phyloP scores from a whole-genome alignment of 2,888 invertebrate genomes.

The Dicranocentrus wangi region DNA sequence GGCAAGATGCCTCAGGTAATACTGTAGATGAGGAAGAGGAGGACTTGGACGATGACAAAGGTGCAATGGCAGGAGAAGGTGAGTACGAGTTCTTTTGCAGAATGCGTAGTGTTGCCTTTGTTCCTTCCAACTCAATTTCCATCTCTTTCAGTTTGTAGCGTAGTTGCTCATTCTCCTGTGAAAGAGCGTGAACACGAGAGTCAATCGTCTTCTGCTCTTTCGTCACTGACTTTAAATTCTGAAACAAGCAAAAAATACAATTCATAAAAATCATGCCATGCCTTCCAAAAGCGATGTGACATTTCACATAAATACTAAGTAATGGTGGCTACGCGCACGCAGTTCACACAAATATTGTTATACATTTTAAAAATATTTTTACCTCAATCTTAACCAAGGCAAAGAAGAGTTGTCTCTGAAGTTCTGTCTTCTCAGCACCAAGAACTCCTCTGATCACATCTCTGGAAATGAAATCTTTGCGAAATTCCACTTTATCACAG shows the following conservation, averaged over 20 bases:
- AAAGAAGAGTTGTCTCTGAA: constrained; percentile 70
- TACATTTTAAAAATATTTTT: not conserved
- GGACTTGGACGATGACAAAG: constrained; percentile 27
- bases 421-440: constrained; percentile 64
- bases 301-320: too few relatives aligned
- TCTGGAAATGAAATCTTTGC: constrained; percentile 68
- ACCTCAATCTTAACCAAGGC: constrained; percentile 69
- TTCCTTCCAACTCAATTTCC: constrained; percentile 72
- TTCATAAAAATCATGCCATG: too few relatives aligned
- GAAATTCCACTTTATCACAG: constrained; percentile 65
- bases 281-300: too few relatives aligned
- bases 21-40: constrained; percentile 56
- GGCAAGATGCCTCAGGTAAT: constrained; percentile 60
- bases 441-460: constrained; percentile 65
- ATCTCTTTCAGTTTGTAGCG: constrained; percentile 72
- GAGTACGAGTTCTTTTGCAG: constrained; percentile 66
- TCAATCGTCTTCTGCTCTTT: constrained; percentile 63
- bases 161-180: constrained; percentile 71
- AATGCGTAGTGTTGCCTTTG: constrained; percentile 70
- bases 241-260: constrained; percentile 22
- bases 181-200: constrained; percentile 57
- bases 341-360: too few relatives aligned
- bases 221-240: constrained; percentile 63
- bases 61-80: constrained; percentile 12
- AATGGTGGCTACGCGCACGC: too few relatives aligned